These are phyloP conservation scores for Thryonomys swinderianus DNA, from an alignment of 2,113 vertebrate species.

Conservation along the genomic window DNA sequence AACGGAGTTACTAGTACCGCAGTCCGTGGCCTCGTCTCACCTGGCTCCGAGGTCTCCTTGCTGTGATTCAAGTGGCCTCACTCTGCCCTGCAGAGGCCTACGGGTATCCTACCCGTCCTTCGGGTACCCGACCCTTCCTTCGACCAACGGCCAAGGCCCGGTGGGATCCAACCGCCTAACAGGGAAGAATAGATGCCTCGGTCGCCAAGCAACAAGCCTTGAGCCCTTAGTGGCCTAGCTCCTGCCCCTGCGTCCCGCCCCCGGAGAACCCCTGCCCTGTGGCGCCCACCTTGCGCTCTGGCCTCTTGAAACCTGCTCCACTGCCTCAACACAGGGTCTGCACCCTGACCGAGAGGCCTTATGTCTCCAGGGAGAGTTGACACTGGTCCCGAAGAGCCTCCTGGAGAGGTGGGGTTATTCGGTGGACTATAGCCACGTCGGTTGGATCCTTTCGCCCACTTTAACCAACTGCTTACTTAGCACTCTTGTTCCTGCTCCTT, in stretches of 20 bases:
- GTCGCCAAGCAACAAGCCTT: conserved; percentile 65
- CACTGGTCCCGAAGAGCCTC: background rate
- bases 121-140: background rate
- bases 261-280: background rate
- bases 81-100: accelerated
- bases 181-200: accelerated
- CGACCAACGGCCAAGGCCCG: accelerated
- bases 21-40: background rate
- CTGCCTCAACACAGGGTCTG: background rate
- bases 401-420: no score
- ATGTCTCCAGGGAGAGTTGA: accelerated
- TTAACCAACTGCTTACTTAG: background rate
- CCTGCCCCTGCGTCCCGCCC: background rate
- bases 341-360: background rate
- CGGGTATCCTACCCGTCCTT: background rate
- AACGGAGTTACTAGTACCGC: background rate
- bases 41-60: background rate
- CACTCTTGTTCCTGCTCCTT: background rate
- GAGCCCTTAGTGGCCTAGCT: no score
- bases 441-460: background rate
- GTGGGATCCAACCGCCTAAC: accelerated
- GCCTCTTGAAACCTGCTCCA: background rate
- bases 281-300: background rate
- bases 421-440: background rate
- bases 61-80: background rate